These are phyloP conservation scores for Dolichallabes microphthalmus DNA, from an alignment of 2,113 vertebrate genomes.

Conservation along the genomic window DNA sequence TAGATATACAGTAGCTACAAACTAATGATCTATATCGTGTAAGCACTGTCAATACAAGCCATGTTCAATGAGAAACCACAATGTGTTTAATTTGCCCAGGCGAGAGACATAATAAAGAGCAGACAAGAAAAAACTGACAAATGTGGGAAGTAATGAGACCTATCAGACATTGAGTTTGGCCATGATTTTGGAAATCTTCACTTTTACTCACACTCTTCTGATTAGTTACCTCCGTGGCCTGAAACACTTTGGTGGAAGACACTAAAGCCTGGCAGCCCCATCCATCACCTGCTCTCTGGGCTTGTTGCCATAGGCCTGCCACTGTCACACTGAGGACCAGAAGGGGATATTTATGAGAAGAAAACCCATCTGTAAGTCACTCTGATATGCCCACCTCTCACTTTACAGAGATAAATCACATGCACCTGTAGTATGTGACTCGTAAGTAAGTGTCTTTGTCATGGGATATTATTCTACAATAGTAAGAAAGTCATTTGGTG, in stretches of 20 bases:
- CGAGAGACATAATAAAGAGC: slow-evolving; percentile 40
- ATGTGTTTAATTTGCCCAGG: background rate
- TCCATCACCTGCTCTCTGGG: slow-evolving; percentile 50
- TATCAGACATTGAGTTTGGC: slow-evolving; percentile 43
- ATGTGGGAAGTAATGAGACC: slow-evolving; percentile 42
- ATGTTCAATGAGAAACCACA: background rate
- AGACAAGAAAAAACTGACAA: slow-evolving; percentile 42
- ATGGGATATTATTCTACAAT: background rate
- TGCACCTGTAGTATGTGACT: background rate
- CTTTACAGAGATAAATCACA: slow-evolving; percentile 8
- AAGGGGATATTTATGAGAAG: slow-evolving; percentile 37
- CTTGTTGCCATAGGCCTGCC: slow-evolving; percentile 48
- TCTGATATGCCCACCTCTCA: background rate
- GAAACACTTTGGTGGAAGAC: slow-evolving; percentile 50
- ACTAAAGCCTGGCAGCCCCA: slow-evolving; percentile 46
- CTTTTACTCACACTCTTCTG: slow-evolving; percentile 49
- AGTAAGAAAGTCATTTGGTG: background rate
- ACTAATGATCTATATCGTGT: background rate
- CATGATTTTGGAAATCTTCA: slow-evolving; percentile 48
- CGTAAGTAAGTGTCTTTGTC: slow-evolving; percentile 3
- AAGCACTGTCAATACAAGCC: background rate
- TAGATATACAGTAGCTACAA: background rate
- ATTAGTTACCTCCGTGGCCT: slow-evolving; percentile 58
- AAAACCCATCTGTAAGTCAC: slow-evolving; percentile 19
- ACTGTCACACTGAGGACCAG: slow-evolving; percentile 33